Conservation (phyloP, 1,140 invertebrate genomes). For the Platyscapa corneri region DNA sequence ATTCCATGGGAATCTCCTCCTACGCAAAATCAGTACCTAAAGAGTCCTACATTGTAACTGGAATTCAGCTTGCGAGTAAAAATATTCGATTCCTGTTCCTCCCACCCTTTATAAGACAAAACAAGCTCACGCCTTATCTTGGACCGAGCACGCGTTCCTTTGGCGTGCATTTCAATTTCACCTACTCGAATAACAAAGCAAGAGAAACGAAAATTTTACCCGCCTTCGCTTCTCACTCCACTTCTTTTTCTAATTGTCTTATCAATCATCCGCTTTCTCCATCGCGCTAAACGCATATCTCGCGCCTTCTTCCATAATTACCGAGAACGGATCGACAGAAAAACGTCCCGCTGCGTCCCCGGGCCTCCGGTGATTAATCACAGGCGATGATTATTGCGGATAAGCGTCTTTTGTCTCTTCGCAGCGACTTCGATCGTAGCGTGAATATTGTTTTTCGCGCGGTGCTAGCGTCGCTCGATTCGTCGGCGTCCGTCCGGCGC, state of each 20-base stretch:
- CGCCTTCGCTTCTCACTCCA: neutral
- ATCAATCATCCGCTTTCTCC: conserved; percentile 1
- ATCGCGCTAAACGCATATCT: neutral
- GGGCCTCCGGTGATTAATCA: conserved; percentile 7
- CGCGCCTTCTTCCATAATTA: neutral
- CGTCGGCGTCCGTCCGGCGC: neutral
- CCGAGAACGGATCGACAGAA: neutral
- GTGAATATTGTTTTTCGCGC: neutral
- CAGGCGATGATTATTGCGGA: conserved; percentile 14
- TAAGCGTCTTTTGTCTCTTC: neutral
- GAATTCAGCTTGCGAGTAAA: neutral
- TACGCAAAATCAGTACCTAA: too few species aligned
- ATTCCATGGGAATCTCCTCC: neutral
- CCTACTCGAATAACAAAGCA: neutral
- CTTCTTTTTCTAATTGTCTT: neutral
- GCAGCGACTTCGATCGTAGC: neutral
- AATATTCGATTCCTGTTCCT: neutral
- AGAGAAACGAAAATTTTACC: neutral
- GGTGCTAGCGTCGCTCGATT: neutral
- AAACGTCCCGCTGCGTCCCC: neutral
- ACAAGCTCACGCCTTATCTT: neutral
- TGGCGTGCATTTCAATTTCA: neutral
- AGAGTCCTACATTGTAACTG: neutral
- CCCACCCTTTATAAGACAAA: neutral
- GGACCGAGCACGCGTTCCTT: neutral